These are phyloP conservation scores for Mormyrops attenuatus DNA, from an alignment of 2,797 vertebrate species.

Conservation along the genomic window DNA sequence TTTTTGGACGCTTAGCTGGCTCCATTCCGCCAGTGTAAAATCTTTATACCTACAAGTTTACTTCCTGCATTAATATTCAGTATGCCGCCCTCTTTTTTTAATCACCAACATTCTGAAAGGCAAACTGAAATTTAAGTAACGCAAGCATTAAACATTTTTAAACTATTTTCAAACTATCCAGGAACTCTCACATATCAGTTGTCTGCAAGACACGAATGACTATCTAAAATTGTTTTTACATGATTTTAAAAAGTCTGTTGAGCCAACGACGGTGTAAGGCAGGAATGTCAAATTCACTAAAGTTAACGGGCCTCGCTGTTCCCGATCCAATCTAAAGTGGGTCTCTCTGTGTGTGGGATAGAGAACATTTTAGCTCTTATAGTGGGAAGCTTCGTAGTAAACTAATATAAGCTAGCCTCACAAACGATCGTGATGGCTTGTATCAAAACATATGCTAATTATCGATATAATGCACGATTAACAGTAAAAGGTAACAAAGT, in stretches of 20 bases:
- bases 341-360: background rate
- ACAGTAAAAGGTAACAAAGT: background rate
- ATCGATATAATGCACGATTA: background rate
- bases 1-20: background rate
- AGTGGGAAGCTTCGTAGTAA: background rate
- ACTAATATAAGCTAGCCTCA: background rate
- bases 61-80: slow-evolving; percentile 1
- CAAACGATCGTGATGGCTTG: background rate
- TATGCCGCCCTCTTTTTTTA: background rate
- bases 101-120: background rate
- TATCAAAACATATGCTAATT: background rate
- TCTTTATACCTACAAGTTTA: background rate
- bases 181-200: background rate
- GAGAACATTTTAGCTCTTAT: background rate
- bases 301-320: background rate
- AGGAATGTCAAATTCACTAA: background rate
- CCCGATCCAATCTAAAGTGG: background rate
- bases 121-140: background rate
- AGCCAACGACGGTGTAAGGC: background rate
- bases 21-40: background rate
- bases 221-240: background rate
- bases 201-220: background rate
- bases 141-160: background rate
- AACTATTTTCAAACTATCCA: background rate
- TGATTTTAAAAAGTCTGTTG: background rate